phyloP scores from a whole-genome alignment of 2,113 vertebrate species.

The Pituophis catenifer region DNA sequence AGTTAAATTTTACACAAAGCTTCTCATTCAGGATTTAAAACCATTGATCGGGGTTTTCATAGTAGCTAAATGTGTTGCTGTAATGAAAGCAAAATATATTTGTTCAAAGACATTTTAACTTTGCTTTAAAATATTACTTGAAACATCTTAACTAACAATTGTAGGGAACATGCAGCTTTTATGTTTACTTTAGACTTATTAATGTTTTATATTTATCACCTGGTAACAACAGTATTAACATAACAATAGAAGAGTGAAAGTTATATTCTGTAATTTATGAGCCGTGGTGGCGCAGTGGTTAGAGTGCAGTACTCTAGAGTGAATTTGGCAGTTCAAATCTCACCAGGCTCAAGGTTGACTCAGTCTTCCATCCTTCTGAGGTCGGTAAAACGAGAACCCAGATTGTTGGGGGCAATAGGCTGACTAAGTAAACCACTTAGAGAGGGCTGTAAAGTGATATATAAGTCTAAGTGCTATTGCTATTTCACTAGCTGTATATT shows the following conservation, averaged over 20 bases:
- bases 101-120: not conserved
- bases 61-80: not conserved
- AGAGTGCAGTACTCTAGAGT: no score
- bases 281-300: no score
- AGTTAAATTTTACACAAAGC: not conserved
- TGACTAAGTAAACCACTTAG: no score
- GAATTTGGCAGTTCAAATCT: no score
- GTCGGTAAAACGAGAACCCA: no score
- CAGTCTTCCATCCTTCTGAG: no score
- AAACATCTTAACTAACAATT: not conserved
- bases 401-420: no score
- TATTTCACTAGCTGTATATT: not conserved
- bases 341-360: no score
- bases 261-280: not conserved
- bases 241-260: not conserved
- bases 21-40: not conserved
- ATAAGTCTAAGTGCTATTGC: no score
- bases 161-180: not conserved
- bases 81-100: not conserved
- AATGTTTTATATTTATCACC: not conserved
- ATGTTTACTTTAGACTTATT: not conserved
- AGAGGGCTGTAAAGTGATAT: no score
- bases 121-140: not conserved
- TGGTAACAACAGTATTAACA: not conserved
- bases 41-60: not conserved